Conservation (phyloP, 2,888 invertebrate species). For the Agrochola lota region DNA sequence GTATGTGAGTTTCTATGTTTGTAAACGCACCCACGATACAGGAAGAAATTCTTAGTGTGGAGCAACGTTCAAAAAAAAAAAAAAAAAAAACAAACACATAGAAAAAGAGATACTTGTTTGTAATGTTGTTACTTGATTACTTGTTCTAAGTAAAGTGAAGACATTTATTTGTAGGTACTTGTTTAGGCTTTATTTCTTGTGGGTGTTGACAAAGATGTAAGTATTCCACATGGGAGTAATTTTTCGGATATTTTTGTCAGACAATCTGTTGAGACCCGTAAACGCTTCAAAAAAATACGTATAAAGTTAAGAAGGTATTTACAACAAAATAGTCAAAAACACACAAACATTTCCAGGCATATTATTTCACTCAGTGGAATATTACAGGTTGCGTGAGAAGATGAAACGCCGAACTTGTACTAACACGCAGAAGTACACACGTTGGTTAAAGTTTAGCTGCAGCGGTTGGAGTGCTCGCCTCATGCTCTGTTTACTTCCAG, state of each 20-base stretch:
- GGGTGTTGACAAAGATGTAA: neutral
- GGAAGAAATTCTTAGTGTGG: too few relatives aligned
- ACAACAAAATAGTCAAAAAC: neutral
- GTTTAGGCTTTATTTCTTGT: neutral
- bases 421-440: constrained; percentile 34
- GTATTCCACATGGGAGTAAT: neutral
- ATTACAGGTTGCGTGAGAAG: constrained; percentile 41
- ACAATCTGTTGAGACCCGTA: neutral
- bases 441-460: constrained; percentile 55
- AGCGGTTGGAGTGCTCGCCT: constrained; percentile 50
- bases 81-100: too few relatives aligned
- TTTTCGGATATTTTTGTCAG: neutral
- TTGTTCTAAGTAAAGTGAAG: constrained; percentile 13
- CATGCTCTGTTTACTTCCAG: constrained; percentile 48
- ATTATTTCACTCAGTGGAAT: constrained; percentile 37
- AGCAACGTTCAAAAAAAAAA: too few relatives aligned
- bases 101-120: constrained; percentile 33
- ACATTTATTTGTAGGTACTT: neutral
- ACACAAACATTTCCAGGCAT: neutral
- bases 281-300: neutral
- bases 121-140: neutral
- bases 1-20: too few relatives aligned
- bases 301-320: neutral
- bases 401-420: constrained; percentile 48
- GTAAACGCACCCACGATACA: too few relatives aligned